Evolutionary conservation across 2,888 invertebrate genomes (phyloP).

Genomic region (Pterostichus madidus): DNA sequence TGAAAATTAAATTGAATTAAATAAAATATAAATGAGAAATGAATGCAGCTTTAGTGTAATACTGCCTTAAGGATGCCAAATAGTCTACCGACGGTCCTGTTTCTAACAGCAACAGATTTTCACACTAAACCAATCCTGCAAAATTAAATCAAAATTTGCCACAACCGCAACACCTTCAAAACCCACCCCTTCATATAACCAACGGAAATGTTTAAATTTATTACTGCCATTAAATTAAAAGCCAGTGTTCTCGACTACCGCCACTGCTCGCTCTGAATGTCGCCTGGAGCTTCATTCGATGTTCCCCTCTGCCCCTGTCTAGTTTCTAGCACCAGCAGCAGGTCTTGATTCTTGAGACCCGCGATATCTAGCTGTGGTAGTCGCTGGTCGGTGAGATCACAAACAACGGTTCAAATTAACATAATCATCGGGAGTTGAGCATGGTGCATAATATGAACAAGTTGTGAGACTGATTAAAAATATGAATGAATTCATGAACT

Average conservation of each 20-base stretch:
- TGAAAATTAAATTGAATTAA: no score
- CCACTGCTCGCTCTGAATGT: conserved; percentile 13
- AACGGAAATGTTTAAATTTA: conserved; percentile 46
- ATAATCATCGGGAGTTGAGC: conserved; percentile 45
- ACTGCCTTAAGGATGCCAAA: no score
- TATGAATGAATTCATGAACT: conserved; percentile 37
- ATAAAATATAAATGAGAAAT: no score
- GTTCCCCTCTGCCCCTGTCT: conserved; percentile 25
- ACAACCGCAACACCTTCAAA: conserved; percentile 23
- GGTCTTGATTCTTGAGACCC: conserved; percentile 19
- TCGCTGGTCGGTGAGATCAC: conserved; percentile 46
- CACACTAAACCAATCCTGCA: background rate
- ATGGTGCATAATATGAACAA: conserved; percentile 30
- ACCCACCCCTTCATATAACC: conserved; percentile 29
- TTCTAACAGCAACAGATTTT: background rate
- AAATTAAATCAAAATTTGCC: conserved; percentile 36
- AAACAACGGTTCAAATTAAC: conserved; percentile 45
- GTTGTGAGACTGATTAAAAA: conserved; percentile 45
- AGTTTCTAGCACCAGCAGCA: conserved; percentile 26
- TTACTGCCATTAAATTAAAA: conserved; percentile 53
- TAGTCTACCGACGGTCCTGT: no score
- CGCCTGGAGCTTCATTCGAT: conserved; percentile 25
- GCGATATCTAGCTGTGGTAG: conserved; percentile 7
- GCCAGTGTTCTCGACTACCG: conserved; percentile 50
- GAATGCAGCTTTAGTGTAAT: no score